phyloP scores from a whole-genome alignment of 2,888 invertebrate genomes.

The Orthonevra nobilis region DNA sequence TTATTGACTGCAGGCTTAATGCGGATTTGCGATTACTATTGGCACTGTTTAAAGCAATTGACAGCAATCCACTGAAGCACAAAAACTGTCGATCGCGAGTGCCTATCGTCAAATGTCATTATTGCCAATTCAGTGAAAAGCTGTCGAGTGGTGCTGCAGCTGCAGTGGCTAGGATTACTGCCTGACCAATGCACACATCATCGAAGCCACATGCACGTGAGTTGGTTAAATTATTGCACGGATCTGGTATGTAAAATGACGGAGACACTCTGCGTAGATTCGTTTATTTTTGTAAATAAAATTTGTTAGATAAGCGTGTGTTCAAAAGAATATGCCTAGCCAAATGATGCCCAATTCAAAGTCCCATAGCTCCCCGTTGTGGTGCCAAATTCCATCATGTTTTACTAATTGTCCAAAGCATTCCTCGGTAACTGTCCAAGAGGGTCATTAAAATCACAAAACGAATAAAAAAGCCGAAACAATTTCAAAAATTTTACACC shows the following conservation, averaged over 20 bases:
- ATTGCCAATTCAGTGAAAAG: slow-evolving; percentile 55
- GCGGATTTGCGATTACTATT: slow-evolving; percentile 42
- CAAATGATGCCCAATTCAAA: too few relatives aligned
- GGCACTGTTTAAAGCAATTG: slow-evolving; percentile 47
- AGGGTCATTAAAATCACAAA: slow-evolving; percentile 33
- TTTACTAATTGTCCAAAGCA: slow-evolving; percentile 57
- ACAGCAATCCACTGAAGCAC: slow-evolving; percentile 16
- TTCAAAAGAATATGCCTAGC: too few relatives aligned
- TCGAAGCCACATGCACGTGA: background rate
- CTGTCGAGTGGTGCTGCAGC: slow-evolving; percentile 28
- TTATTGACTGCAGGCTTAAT: slow-evolving; percentile 8
- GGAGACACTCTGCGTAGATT: too few relatives aligned
- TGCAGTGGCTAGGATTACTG: background rate
- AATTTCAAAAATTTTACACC: slow-evolving; percentile 46
- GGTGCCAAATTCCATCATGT: slow-evolving; percentile 57
- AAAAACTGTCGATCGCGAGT: slow-evolving; percentile 14
- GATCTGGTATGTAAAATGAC: slow-evolving; percentile 13
- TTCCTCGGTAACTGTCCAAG: slow-evolving; percentile 13
- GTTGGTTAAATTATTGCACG: slow-evolving; percentile 32
- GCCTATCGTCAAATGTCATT: slow-evolving; percentile 45
- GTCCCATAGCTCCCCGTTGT: background rate
- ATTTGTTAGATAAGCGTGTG: too few relatives aligned
- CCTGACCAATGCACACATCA: background rate
- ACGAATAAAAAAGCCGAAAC: slow-evolving; percentile 10
- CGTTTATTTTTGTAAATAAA: too few relatives aligned